phyloP scores from a whole-genome alignment of 2,888 invertebrate genomes.

The Volucella zonaria region DNA sequence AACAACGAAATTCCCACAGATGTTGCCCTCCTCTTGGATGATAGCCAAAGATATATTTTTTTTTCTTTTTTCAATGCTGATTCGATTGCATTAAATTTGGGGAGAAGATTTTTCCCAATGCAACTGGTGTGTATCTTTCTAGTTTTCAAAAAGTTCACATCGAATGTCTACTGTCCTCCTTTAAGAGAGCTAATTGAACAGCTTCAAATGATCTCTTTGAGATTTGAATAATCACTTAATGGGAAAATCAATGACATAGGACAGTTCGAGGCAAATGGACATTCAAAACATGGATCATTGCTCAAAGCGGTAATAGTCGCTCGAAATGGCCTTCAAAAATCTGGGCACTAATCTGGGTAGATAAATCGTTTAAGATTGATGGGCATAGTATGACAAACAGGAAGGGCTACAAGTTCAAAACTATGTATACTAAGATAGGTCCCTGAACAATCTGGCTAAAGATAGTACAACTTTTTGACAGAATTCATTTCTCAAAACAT shows the following conservation, averaged over 20 bases:
- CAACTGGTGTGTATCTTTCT: slow-evolving; percentile 41
- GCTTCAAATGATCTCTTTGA: slow-evolving; percentile 54
- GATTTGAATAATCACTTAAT: slow-evolving; percentile 39
- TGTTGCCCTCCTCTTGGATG: slow-evolving; percentile 49
- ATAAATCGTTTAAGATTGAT: slow-evolving; percentile 1
- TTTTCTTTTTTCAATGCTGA: slow-evolving; percentile 19
- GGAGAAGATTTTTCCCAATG: slow-evolving; percentile 37
- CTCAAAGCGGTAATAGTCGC: slow-evolving; percentile 9
- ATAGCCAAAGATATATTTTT: slow-evolving; percentile 43
- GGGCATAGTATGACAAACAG: slow-evolving; percentile 17
- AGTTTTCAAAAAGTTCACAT: not conserved
- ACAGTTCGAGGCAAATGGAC: slow-evolving; percentile 13
- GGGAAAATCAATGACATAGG: slow-evolving; percentile 16
- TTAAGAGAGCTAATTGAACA: slow-evolving; percentile 24
- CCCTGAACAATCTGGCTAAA: no score
- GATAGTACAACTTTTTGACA: no score
- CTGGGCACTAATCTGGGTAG: slow-evolving; percentile 18
- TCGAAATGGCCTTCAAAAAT: slow-evolving; percentile 20
- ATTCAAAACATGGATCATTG: slow-evolving; percentile 24
- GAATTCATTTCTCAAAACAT: no score
- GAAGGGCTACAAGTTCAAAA: not conserved
- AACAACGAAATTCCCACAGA: slow-evolving; percentile 30
- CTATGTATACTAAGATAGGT: no score
- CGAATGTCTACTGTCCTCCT: slow-evolving; percentile 2
- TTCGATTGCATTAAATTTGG: slow-evolving; percentile 52